A percentile compares a stretch with the other conserved stretches of the same genome.
Conservation (phyloP, 2,888 invertebrate genomes). For the Cybosia mesomella region DNA sequence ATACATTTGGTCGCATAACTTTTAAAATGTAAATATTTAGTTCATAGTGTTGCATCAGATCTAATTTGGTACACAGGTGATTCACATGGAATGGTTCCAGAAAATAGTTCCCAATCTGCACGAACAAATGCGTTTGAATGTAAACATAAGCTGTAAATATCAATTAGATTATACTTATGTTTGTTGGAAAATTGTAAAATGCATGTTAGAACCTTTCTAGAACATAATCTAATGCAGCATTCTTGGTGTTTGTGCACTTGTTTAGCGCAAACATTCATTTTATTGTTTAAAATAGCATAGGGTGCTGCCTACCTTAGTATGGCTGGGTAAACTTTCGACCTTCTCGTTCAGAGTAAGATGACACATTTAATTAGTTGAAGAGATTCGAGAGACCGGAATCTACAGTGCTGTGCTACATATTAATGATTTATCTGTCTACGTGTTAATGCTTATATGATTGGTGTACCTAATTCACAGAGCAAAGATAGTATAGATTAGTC, state of each 20-base stretch:
- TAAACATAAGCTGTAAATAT: conserved; percentile 40
- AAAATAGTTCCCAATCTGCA: conserved; percentile 56
- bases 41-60: conserved; percentile 75
- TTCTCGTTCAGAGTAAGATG: no score
- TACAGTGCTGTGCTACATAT: no score
- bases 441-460: no score
- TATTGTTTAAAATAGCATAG: no score
- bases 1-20: conserved; percentile 54
- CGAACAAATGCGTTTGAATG: conserved; percentile 38
- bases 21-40: conserved; percentile 57
- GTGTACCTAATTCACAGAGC: no score
- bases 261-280: background rate
- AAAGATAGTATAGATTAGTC: no score
- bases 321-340: background rate
- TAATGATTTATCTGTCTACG: no score
- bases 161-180: conserved; percentile 20
- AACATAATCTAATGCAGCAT: background rate
- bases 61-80: conserved; percentile 78
- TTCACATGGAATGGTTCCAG: conserved; percentile 79
- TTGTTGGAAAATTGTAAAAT: background rate
- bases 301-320: no score
- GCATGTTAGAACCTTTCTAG: background rate
- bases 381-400: no score
- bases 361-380: no score
- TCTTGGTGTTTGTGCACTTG: background rate